These are phyloP conservation scores for Napeogenes sylphis DNA, from an alignment of 2,888 invertebrate genomes.

Conservation along the genomic window DNA sequence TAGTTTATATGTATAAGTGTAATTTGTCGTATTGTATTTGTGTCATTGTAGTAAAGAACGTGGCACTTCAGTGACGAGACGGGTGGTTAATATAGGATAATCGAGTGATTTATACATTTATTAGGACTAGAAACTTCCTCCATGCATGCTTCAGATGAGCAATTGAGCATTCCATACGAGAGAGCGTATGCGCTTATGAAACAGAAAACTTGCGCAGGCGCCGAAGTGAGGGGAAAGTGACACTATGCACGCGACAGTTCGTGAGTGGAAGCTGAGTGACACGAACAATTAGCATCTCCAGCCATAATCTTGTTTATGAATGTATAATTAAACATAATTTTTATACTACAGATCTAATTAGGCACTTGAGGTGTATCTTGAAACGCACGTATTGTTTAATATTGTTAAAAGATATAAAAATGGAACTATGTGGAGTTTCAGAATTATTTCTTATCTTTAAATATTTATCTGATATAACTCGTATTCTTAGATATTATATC, in stretches of 20 bases:
- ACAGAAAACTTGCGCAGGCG: conserved; percentile 57
- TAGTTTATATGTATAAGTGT: no score
- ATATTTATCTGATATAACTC: conserved; percentile 1
- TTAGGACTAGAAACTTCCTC: conserved; percentile 26
- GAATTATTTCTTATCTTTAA: neutral
- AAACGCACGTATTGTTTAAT: no score
- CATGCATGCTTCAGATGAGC: conserved; percentile 21
- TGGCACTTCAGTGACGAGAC: no score
- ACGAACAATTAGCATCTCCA: conserved; percentile 49
- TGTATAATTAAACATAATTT: conserved; percentile 25
- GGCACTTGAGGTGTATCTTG: no score
- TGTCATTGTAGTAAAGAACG: no score
- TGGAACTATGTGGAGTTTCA: neutral
- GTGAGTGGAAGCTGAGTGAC: conserved; percentile 44
- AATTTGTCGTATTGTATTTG: no score
- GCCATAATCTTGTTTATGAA: conserved; percentile 27
- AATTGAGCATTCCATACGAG: conserved; percentile 54
- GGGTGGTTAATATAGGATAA: neutral
- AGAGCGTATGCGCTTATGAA: conserved; percentile 59
- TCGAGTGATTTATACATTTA: neutral
- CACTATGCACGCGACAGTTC: conserved; percentile 58
- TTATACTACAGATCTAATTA: conserved; percentile 8
- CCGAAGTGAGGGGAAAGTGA: conserved; percentile 64
- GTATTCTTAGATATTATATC: neutral
- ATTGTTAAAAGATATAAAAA: neutral